Evolutionary conservation across 2,113 vertebrate species (phyloP), one percentile per base, ranked within the genome.

Genomic region (Tenrec ecaudatus): DNA sequence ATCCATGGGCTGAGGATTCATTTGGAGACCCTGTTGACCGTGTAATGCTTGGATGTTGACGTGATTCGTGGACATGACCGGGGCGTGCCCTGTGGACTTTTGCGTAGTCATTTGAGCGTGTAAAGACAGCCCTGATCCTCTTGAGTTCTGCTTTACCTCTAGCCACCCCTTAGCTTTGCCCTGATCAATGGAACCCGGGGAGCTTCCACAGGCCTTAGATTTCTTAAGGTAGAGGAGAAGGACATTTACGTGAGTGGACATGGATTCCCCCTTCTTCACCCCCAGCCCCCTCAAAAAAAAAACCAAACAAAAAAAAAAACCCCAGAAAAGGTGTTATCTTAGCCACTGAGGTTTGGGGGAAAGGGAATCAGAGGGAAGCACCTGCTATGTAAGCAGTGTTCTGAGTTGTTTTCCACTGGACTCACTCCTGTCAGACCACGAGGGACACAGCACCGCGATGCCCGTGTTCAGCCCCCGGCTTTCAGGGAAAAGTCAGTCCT

Each of bases 1-100:
- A 76, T 80, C 85, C 84, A 93, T 80, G 31, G n/a, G 90, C 88
- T 27, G 83, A 93, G 94, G 94, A 95, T 77, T 90, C n/a, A 19
- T 14, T 60, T 88, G 47, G 87, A 40, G 53, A 83, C 60, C 43
- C 11, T 31, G 27, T 92, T 60, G 94, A 93, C 53, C 83, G 57
- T 1, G 2, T 75, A 85, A 73, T 6, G 69, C 71, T 89, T 85
- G 86, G 71, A 64, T 57, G 86, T 95, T 81, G 75, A 53, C 20
- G 69, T 73, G 38, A 64, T 73, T 75, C 57, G 2, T 88, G 88
- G 92, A 95, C 88, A 91, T 2, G 8, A 84, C 87, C 76, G 75
- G 91, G 47, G 79, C 73, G 25, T 40, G 36, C 68, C 82, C 85
- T 88, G 68, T 58, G 40, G 23, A 40, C 31, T 85, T 79, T 38